Percentiles rank a stretch among this genome's conserved stretches.
phyloP scores from a whole-genome alignment of 2,113 vertebrate species.

The Scomber scombrus region DNA sequence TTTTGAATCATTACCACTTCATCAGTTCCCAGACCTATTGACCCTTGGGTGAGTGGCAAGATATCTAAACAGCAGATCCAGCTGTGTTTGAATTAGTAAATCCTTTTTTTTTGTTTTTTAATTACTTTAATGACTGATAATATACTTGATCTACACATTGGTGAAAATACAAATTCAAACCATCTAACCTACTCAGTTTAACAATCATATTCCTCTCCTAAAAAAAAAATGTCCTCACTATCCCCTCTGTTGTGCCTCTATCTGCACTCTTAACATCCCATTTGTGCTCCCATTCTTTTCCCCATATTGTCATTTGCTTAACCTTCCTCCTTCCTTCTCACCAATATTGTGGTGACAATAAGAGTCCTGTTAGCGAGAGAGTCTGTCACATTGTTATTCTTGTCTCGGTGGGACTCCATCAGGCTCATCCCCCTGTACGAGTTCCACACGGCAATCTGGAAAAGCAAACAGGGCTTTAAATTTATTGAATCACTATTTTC shows the following conservation, averaged over 20 bases:
- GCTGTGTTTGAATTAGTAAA: not conserved
- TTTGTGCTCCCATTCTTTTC: not conserved
- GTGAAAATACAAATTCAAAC: not conserved
- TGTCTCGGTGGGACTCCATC: constrained; percentile 87
- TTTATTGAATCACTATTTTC: constrained; percentile 15
- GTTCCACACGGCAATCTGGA: constrained; percentile 96
- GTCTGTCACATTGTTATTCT: constrained; percentile 91
- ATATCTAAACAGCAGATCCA: not conserved
- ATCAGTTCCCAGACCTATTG: not conserved
- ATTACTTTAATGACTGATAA: not conserved
- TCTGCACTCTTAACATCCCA: constrained; percentile 20
- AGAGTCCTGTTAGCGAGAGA: constrained; percentile 95
- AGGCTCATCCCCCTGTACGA: constrained; percentile 95
- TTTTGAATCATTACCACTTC: not conserved
- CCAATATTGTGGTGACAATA: constrained; percentile 97
- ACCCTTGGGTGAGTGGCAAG: not conserved
- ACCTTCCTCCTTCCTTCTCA: constrained; percentile 80
- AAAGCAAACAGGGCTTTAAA: constrained; percentile 49
- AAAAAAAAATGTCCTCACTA: not conserved
- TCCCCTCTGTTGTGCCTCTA: not conserved
- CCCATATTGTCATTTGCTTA: constrained; percentile 46
- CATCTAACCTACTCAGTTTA: not conserved
- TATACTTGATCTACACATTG: not conserved
- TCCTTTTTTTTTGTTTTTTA: not conserved
- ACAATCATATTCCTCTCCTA: not conserved